These are phyloP conservation scores for Raja brachyura DNA, from an alignment of 2,113 vertebrate species.

Conservation along the genomic window DNA sequence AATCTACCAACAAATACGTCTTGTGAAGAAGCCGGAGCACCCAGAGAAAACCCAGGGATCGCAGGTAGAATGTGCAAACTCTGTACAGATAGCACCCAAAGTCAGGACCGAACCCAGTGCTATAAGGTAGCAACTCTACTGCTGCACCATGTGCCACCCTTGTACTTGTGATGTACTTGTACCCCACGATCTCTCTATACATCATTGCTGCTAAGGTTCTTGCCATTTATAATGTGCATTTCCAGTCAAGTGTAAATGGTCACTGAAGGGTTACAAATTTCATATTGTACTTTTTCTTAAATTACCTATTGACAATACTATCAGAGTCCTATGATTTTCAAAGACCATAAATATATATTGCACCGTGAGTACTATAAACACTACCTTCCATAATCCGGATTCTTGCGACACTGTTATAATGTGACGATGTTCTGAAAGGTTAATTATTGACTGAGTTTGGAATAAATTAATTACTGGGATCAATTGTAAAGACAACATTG, in stretches of 20 bases:
- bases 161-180: too few relatives aligned
- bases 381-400: background rate
- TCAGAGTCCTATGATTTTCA: background rate
- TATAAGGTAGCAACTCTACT: too few relatives aligned
- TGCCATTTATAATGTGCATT: too few relatives aligned
- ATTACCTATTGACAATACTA: background rate
- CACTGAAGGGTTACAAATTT: background rate
- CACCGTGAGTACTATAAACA: background rate
- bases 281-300: background rate
- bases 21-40: too few relatives aligned
- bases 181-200: too few relatives aligned
- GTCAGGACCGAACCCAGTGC: too few relatives aligned
- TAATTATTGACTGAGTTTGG: slow-evolving; percentile 14
- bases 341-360: background rate
- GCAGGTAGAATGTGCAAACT: too few relatives aligned
- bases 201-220: too few relatives aligned
- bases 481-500: background rate
- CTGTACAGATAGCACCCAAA: too few relatives aligned
- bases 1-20: too few relatives aligned
- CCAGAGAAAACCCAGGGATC: too few relatives aligned
- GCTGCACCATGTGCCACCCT: too few relatives aligned
- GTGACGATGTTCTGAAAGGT: background rate
- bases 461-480: background rate
- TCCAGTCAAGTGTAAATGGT: background rate
- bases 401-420: background rate